Evolutionary conservation across 2,797 vertebrate species (phyloP).

Genomic region (Sebastes variabilis): DNA sequence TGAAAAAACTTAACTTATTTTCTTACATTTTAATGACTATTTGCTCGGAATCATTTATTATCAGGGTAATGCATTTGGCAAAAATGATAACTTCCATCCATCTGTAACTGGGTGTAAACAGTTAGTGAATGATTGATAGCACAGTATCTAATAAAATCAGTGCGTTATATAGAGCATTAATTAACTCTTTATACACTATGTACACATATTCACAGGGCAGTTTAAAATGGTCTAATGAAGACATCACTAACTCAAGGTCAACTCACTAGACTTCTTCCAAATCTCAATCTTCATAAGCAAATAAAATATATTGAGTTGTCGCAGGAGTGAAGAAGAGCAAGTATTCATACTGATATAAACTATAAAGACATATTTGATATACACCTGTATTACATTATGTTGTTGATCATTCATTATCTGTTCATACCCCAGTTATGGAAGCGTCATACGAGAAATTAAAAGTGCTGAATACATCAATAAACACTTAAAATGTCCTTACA

Average conservation of each 20-base stretch:
- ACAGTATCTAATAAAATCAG: background rate
- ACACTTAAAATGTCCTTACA: background rate
- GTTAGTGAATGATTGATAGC: background rate
- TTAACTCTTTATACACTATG: background rate
- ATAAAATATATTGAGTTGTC: background rate
- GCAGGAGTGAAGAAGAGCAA: background rate
- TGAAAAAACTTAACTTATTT: too few species aligned
- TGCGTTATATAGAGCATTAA: background rate
- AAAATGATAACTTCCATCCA: too few species aligned
- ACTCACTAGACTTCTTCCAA: background rate
- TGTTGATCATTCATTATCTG: background rate
- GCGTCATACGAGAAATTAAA: background rate
- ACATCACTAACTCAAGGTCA: too few species aligned
- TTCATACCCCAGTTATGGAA: background rate
- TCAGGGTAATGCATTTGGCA: background rate
- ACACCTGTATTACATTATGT: background rate
- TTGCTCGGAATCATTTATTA: background rate
- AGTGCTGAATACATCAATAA: background rate
- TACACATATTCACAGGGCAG: background rate
- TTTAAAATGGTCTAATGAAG: too few species aligned
- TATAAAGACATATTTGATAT: background rate
- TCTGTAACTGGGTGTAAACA: background rate
- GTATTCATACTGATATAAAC: background rate
- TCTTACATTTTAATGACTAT: too few species aligned
- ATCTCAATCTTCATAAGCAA: background rate